These are phyloP conservation scores for Pogonocherus hispidulus DNA, from an alignment of 2,888 invertebrate genomes.

Conservation along the genomic window DNA sequence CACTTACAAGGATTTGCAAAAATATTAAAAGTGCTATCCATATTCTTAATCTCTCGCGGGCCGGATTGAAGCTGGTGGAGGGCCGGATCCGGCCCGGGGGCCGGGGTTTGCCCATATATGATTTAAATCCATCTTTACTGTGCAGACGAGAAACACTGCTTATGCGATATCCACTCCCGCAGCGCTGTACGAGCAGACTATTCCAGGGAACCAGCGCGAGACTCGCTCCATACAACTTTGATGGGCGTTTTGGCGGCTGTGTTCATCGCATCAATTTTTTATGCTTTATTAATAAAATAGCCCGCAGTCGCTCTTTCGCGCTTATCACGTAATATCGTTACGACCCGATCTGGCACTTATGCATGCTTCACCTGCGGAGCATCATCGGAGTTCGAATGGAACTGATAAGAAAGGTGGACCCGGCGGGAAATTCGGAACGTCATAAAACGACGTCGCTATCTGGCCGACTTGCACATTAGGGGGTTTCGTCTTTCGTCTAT, in stretches of 20 bases:
- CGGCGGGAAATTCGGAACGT: neutral
- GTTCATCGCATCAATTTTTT: conserved; percentile 43
- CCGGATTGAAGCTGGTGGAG: too few relatives aligned
- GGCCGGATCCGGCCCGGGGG: too few relatives aligned
- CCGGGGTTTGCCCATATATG: too few relatives aligned
- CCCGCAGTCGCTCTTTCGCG: conserved; percentile 32
- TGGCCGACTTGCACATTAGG: neutral
- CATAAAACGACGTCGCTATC: conserved; percentile 4
- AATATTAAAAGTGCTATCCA: too few relatives aligned
- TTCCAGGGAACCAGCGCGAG: neutral
- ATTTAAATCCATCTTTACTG: neutral
- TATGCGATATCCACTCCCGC: neutral
- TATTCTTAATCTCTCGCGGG: too few relatives aligned
- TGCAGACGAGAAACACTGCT: conserved; percentile 1
- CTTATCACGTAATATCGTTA: conserved; percentile 44
- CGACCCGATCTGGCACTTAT: conserved; percentile 8
- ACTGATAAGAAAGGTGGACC: neutral
- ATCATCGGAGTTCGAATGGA: neutral
- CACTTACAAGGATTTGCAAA: too few relatives aligned
- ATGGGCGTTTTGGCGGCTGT: conserved; percentile 49
- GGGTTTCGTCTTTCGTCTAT: neutral
- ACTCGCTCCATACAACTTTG: conserved; percentile 46
- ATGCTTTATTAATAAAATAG: conserved; percentile 48
- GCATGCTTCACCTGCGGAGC: conserved; percentile 12
- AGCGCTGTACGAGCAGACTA: neutral